Conservation (phyloP, 53 echinoderm and acorn worm species). For the Paracentrotus lividus region DNA sequence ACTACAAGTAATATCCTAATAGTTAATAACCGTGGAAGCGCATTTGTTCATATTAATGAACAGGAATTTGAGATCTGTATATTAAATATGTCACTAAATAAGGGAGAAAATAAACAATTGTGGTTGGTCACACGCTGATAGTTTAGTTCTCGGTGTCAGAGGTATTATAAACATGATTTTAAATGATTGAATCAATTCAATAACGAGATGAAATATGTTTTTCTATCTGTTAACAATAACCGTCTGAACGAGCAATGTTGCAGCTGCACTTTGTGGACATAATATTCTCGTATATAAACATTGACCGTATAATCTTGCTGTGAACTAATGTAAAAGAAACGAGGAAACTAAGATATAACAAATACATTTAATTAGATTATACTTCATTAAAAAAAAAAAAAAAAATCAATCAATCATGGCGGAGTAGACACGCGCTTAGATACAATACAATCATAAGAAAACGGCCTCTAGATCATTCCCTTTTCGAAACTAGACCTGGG, state of each 20-base stretch:
- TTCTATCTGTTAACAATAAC: background rate
- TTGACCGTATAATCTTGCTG: background rate
- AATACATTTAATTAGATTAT: slow-evolving; percentile 10
- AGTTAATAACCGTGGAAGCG: too few relatives aligned
- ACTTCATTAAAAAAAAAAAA: slow-evolving; percentile 15
- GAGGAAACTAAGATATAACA: slow-evolving; percentile 31
- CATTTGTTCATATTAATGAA: too few relatives aligned
- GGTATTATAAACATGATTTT: background rate
- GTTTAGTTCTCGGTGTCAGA: background rate
- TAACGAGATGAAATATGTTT: background rate
- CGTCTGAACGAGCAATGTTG: background rate
- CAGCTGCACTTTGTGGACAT: background rate
- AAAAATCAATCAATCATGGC: slow-evolving; percentile 13
- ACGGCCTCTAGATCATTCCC: background rate
- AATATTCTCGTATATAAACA: background rate
- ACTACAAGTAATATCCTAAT: too few relatives aligned
- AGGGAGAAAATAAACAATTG: background rate
- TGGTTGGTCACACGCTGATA: background rate
- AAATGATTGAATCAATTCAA: background rate
- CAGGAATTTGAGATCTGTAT: too few relatives aligned
- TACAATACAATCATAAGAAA: background rate
- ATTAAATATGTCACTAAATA: background rate
- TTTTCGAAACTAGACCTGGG: slow-evolving; percentile 54
- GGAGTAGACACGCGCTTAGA: background rate
- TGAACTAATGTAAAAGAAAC: background rate